Evolutionary conservation across 2,888 invertebrate genomes (phyloP), one percentile per base, ranked within the genome.

Genomic region (Troides helena): DNA sequence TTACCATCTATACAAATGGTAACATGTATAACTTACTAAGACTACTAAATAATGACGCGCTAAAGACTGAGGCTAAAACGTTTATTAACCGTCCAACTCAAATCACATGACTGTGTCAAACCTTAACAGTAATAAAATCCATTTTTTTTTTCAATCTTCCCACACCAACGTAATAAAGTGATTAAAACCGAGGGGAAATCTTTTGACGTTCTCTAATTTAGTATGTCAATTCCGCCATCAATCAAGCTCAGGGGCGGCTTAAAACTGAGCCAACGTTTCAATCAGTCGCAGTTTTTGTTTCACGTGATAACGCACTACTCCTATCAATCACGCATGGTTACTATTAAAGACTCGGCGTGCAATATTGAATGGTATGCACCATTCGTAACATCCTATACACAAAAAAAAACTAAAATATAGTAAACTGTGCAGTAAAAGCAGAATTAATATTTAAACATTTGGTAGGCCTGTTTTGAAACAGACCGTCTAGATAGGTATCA

Each of bases 211-310:
- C 76, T 72, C 77, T 80, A 80, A 82, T 85, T 85, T 81, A 80
- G 73, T 77, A 78, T 75, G 77, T 80, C 85, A 80, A 79, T 83
- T 75, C 77, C 73, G 72, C 74, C 77, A 85, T 86, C 80, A 78
- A 80, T 85, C 83, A 83, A 77, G 80, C 78, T 81, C 78, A 77
- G 69, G 62, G 43, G 65, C 71, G 73, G 79, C 78, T 80, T 80
- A 74, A 78, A 78, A 78, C 65, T 53, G 70, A 71, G 68, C 73
- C 67, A 71, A 69, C 71, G 50, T 70, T 71, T 73, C 70, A 73
- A 75, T 76, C 75, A 75, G 70, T 68, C 68, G 56, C 69, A 64
- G 62, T 67, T 71, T 71, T 71, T 71, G 64, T 65, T 57, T 58
- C 60, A 63, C 70, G 67, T 60, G 70, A 70, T 67, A 70, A 70